Evolutionary conservation across 1,140 invertebrate genomes (phyloP).

Genomic region (Scaptomyza hsui): DNA sequence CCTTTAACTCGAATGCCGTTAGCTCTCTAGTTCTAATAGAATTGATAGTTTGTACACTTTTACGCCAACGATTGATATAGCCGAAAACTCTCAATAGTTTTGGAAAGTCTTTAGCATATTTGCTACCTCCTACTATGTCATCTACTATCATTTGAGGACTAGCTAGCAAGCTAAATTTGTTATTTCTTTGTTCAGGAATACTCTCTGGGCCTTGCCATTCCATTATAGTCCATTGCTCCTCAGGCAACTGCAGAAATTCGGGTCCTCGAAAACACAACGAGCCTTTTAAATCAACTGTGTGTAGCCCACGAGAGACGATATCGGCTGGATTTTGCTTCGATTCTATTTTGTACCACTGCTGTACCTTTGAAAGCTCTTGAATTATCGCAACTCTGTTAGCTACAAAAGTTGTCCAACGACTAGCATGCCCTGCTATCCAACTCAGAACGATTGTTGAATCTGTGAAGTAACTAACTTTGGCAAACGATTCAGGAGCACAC

Average conservation of each 20-base stretch:
- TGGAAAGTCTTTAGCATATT: background rate
- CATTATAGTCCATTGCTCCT: background rate
- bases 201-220: conserved; percentile 10
- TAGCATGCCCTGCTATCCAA: no score
- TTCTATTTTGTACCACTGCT: no score
- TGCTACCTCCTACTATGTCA: conserved; percentile 2
- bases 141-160: background rate
- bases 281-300: no score
- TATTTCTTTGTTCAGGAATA: conserved; percentile 3
- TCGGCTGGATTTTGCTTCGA: no score
- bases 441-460: no score
- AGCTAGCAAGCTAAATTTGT: conserved; percentile 9
- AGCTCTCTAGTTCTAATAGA: background rate
- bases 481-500: no score
- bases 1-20: conserved; percentile 12
- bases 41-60: background rate
- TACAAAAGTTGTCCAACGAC: conserved; percentile 9
- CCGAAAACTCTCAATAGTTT: conserved; percentile 5
- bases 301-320: conserved; percentile 6
- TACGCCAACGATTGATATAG: conserved; percentile 7
- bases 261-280: conserved; percentile 13
- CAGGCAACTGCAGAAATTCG: conserved; percentile 3
- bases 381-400: conserved; percentile 11
- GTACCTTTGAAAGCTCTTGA: no score
- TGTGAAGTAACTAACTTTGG: no score